phyloP scores from a whole-genome alignment of 2,888 invertebrate genomes.

The Gibbula magus region DNA sequence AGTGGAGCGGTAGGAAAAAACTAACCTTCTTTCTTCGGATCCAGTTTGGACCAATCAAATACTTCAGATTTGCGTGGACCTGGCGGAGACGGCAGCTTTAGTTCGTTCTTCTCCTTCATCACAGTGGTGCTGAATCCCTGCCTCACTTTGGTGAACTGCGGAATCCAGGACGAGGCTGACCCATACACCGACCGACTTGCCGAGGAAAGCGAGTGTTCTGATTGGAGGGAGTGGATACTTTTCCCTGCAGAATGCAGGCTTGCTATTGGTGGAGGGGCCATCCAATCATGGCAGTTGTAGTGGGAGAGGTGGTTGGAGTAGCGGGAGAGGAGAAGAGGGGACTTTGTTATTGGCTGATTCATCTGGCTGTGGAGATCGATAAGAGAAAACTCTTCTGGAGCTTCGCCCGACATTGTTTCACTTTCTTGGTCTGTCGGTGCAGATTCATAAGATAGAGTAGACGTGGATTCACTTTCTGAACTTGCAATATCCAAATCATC shows the following conservation, averaged over 20 bases:
- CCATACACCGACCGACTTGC: slow-evolving; percentile 60
- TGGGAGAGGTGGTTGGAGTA: slow-evolving; percentile 89
- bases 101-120: slow-evolving; percentile 51
- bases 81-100: slow-evolving; percentile 34
- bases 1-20: no score
- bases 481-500: neutral
- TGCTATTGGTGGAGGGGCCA: slow-evolving; percentile 62
- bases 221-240: slow-evolving; percentile 56
- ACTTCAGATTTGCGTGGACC: neutral
- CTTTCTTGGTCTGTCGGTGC: slow-evolving; percentile 82
- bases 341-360: slow-evolving; percentile 92
- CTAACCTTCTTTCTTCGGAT: neutral
- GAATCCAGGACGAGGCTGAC: slow-evolving; percentile 58
- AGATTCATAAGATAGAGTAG: slow-evolving; percentile 63
- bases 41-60: neutral
- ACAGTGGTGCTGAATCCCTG: slow-evolving; percentile 65
- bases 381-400: slow-evolving; percentile 59
- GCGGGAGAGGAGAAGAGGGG: slow-evolving; percentile 94
- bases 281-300: slow-evolving; percentile 76
- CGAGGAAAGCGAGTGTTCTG: slow-evolving; percentile 65
- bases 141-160: slow-evolving; percentile 62
- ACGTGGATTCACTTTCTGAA: slow-evolving; percentile 30
- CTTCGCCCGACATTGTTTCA: slow-evolving; percentile 83
- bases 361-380: slow-evolving; percentile 96
- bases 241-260: slow-evolving; percentile 30